Conservation (phyloP, 2,797 vertebrate genomes). For the Pangasius mekongensis region DNA sequence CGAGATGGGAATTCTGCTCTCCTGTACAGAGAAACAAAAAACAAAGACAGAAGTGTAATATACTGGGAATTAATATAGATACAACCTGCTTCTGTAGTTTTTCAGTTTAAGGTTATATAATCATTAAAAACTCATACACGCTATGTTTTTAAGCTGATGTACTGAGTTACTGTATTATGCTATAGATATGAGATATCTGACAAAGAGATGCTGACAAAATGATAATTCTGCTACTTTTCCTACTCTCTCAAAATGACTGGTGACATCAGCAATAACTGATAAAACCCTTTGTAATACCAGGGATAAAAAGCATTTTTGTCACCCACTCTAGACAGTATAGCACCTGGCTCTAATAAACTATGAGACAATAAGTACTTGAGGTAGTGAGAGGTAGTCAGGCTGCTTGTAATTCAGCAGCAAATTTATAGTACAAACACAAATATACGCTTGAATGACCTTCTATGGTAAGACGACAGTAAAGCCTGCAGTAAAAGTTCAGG, state of each 20-base stretch:
- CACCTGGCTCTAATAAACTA: conserved; percentile 45
- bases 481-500: neutral
- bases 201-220: neutral
- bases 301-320: conserved; percentile 20
- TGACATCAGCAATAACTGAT: neutral
- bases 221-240: neutral
- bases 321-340: conserved; percentile 17
- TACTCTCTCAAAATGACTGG: neutral
- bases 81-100: neutral
- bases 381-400: conserved; percentile 32
- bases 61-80: neutral
- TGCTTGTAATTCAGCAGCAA: conserved; percentile 31
- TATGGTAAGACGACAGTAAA: neutral
- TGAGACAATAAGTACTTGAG: conserved; percentile 13
- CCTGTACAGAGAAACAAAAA: conserved; percentile 58
- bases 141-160: neutral
- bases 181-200: neutral
- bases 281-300: conserved; percentile 24
- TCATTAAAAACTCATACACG: neutral
- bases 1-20: conserved; percentile 48
- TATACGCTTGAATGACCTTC: neutral
- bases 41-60: conserved; percentile 8
- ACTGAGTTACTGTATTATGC: neutral
- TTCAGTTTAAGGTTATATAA: neutral
- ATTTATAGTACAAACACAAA: conserved; percentile 33